phyloP scores from a whole-genome alignment of 2,113 vertebrate species.

The Platycercus adscitus region DNA sequence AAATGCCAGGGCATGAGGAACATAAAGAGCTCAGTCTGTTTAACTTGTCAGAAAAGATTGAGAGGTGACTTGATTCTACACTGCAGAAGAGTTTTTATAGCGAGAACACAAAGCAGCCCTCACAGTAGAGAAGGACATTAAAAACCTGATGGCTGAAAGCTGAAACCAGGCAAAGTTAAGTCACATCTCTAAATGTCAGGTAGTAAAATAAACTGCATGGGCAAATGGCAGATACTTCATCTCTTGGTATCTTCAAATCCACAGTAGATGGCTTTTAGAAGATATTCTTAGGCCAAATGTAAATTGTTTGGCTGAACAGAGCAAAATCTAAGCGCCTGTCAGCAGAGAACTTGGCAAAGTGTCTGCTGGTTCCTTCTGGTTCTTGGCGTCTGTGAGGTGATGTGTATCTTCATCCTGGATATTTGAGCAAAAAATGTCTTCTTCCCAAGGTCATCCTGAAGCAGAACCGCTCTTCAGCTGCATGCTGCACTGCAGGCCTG shows the following conservation, averaged over 20 bases:
- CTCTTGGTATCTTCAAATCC: not conserved
- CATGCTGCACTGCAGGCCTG: not conserved
- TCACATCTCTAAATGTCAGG: constrained; percentile 8
- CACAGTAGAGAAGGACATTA: not conserved
- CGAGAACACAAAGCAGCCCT: not conserved
- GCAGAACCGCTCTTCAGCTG: not conserved
- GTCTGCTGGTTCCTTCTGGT: not conserved
- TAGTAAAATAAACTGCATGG: not conserved
- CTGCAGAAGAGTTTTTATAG: not conserved
- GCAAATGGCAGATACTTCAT: constrained; percentile 18
- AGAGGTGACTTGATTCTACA: not conserved
- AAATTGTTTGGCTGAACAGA: constrained; percentile 15
- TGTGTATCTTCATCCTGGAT: not conserved
- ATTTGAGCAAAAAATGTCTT: not conserved
- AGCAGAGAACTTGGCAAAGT: not conserved
- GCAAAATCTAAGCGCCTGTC: not conserved
- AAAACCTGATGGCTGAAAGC: not conserved
- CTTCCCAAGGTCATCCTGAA: not conserved
- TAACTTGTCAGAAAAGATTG: constrained; percentile 21
- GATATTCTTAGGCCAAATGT: not conserved
- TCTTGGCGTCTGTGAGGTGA: not conserved
- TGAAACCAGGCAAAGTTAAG: not conserved
- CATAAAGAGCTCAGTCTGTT: not conserved
- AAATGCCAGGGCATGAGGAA: not conserved
- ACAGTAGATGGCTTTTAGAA: not conserved